Base-by-base conservation (phyloP, 53 echinoderm and acorn worm species). In the Henricia sp. region DNA sequence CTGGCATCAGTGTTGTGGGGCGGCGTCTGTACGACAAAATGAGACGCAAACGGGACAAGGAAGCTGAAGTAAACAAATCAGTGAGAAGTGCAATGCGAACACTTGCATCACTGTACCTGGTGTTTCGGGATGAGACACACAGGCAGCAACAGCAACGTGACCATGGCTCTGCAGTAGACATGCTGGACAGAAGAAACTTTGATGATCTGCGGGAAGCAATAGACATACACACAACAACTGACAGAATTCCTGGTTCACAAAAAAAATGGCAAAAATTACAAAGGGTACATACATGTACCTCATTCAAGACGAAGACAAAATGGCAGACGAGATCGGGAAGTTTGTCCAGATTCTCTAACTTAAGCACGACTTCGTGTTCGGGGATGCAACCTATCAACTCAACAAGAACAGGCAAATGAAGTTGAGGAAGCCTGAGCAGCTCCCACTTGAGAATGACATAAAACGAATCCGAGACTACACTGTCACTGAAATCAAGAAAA, bases 351-450 rank as follows among this genome's bases (percentile, higher is more conserved):
- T 84, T 9, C 19, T 89, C 6, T 58, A 73, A 1, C 36, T 83
- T 1, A 25, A 89, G 3, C 42, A 74, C 3, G 36, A 75, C 26
- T 70, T 84, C 21, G 20, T 89, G 0, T 89, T 89, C 66, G 83
- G 84, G 12, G 82, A 84, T 65, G 83, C 84, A 0, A 32, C 42
- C 0, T 73, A 89, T 29, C 1, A 26, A 1, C 23, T 84, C 17
- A 80, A 54, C 46, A 54, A 62, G 36, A 42, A 80, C 34, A 35
- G 77, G 26, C 74, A 84, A 21, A 33, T 46, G 6, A 83, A 83
- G 13, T 73, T 88, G 14, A 33, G 73, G 10, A 71, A 52, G 34
- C 86, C 86, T 50, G 86, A 43, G 3, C 9, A 16, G 21, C 65
- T 85, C 2, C 84, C 84, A 3, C 70, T 83, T 24, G 84, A 83